These are phyloP conservation scores for Tanaodytes sp. DNA, from an alignment of 2,888 invertebrate genomes.

Conservation along the genomic window DNA sequence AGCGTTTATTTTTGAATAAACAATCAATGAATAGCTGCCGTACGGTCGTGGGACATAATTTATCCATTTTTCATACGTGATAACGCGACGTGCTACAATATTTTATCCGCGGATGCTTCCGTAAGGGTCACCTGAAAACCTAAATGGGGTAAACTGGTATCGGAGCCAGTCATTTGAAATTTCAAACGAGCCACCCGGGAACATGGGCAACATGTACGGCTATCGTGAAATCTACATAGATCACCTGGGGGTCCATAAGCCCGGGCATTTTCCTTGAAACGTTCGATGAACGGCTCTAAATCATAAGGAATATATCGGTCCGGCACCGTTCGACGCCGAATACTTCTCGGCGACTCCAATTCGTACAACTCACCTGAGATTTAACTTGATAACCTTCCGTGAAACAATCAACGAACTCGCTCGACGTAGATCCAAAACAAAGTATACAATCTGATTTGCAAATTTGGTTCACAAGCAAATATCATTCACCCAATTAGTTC, in stretches of 20 bases:
- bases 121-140: constrained; percentile 24
- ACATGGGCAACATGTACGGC: constrained; percentile 26
- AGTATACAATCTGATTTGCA: too few species aligned
- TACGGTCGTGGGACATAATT: constrained; percentile 14
- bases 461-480: too few species aligned
- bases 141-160: constrained; percentile 30
- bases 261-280: constrained; percentile 35
- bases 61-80: constrained; percentile 29
- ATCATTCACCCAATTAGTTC: too few species aligned
- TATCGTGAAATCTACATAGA: constrained; percentile 46
- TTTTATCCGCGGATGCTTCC: constrained; percentile 20
- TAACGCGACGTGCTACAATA: constrained; percentile 22
- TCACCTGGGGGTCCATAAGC: constrained; percentile 39
- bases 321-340: constrained; percentile 21
- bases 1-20: constrained; percentile 17
- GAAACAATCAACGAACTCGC: constrained; percentile 26
- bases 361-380: constrained; percentile 33
- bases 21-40: background rate
- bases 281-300: constrained; percentile 40
- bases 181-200: constrained; percentile 41
- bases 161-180: constrained; percentile 35
- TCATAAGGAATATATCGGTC: constrained; percentile 39
- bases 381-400: constrained; percentile 32
- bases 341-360: constrained; percentile 27
- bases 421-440: too few species aligned